Base-by-base conservation (phyloP, 2,888 invertebrate species). In the Melieria omissa region DNA sequence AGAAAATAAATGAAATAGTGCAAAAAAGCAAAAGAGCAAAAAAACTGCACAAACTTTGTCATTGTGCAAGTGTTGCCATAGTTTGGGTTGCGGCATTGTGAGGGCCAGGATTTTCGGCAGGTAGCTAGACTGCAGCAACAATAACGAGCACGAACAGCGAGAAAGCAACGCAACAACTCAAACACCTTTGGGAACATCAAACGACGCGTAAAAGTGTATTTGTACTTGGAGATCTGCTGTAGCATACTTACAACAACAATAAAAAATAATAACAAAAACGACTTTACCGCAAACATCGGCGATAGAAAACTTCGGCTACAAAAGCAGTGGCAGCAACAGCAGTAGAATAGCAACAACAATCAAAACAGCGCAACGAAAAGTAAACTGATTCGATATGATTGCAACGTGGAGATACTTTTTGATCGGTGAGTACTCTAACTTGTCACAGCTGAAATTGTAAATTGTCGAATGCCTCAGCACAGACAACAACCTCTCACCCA, bases 331-430 rank as follows among this genome's bases (percentile, higher is more conserved):
- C 29, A 29, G 29, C 29, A 29, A 29, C 29, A 29, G 29, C 29
- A 29, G 29, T 29, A 29, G 2, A 29, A 1, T 29, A 29, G 1
- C 29, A 29, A 29, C 29, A 29, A 29, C 29, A 29, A 29, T 29
- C 29, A 29, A n/a, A 47, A 42, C 42, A 49, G 41, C 45, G 61
- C 55, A 55, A 12, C 14, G 60, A 10, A 41, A 44, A n/a, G 29
- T 44, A 45, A 46, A 12, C 12, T 3, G 12, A 58, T 58, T 46
- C 54, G 61, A 60, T 10, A 67, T 67, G 67, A 52, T 60, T 67
- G 58, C 60, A 12, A 49, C 61, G 60, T 67, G 67, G 67, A 60
- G 46, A 67, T 67, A 67, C 60, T 67, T 67, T 60, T 44, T 67
- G 61, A 67, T 67, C 45, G 67, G 67, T 67, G 61, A 67, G 67